A percentile compares a stretch with the other conserved stretches of the same genome.
These are phyloP conservation scores for Vanacampus margaritifer DNA, from an alignment of 2,113 vertebrate genomes.

Conservation along the genomic window DNA sequence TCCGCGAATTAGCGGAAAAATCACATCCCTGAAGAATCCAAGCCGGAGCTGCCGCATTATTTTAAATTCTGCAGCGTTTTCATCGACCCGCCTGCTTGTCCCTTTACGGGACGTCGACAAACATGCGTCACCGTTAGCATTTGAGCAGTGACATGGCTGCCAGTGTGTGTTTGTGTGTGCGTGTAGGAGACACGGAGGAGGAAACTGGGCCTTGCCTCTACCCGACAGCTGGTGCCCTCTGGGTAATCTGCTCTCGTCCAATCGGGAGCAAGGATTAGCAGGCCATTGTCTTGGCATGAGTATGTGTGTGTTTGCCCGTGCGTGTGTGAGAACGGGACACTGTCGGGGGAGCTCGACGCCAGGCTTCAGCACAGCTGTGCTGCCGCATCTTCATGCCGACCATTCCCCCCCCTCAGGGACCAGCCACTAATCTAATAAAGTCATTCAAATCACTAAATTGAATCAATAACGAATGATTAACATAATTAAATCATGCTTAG, in stretches of 20 bases:
- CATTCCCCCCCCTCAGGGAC: conserved; percentile 4
- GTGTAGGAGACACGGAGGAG: conserved; percentile 28
- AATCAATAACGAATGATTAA: conserved; percentile 10
- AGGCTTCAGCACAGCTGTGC: conserved; percentile 34
- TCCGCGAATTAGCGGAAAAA: too few relatives aligned
- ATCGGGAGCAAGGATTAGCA: conserved; percentile 65
- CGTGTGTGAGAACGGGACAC: conserved; percentile 36
- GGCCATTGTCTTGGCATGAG: conserved; percentile 68
- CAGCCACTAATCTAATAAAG: neutral
- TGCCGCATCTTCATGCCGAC: conserved; percentile 18
- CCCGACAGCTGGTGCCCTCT: conserved; percentile 70
- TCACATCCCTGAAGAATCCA: too few relatives aligned
- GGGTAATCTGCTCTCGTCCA: conserved; percentile 67
- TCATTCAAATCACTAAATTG: neutral
- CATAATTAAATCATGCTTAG: neutral
- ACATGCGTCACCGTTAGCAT: conserved; percentile 5
- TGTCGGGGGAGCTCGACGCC: conserved; percentile 40
- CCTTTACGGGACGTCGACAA: neutral
- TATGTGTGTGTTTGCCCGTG: conserved; percentile 7
- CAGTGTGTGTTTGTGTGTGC: conserved; percentile 18
- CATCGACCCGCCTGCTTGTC: conserved; percentile 25
- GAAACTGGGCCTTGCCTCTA: conserved; percentile 63
- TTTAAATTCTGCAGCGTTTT: neutral
- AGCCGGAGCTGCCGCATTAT: neutral
- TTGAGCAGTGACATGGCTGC: neutral